Conservation (phyloP, 2,113 vertebrate species). For the Danio rerio region GRCz12tu NC_133180.1:29957001-29957500, state of each 20-base stretch:
- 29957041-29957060: slow-evolving; percentile 1
- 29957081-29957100: neutral
- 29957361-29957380: slow-evolving; percentile 27
- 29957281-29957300: slow-evolving; percentile 42
- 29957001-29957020: too few relatives aligned
- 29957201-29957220: slow-evolving; percentile 24
- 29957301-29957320: slow-evolving; percentile 20
- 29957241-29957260: slow-evolving; percentile 44
- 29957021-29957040: neutral
- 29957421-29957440: slow-evolving; percentile 29
- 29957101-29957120: slow-evolving; percentile 22
- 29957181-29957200: slow-evolving; percentile 17
- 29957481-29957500: slow-evolving; percentile 22
- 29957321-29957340: slow-evolving; percentile 48
- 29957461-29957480: neutral
- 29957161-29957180: neutral
- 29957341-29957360: slow-evolving; percentile 34
- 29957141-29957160: neutral
- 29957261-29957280: slow-evolving; percentile 48
- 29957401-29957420: slow-evolving; percentile 23
- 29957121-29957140: neutral
- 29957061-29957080: neutral
- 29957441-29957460: neutral
- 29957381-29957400: neutral
- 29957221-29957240: slow-evolving; percentile 9